These are phyloP conservation scores for Watsonalla cultraria DNA, from an alignment of 2,888 invertebrate species.

Conservation along the genomic window DNA sequence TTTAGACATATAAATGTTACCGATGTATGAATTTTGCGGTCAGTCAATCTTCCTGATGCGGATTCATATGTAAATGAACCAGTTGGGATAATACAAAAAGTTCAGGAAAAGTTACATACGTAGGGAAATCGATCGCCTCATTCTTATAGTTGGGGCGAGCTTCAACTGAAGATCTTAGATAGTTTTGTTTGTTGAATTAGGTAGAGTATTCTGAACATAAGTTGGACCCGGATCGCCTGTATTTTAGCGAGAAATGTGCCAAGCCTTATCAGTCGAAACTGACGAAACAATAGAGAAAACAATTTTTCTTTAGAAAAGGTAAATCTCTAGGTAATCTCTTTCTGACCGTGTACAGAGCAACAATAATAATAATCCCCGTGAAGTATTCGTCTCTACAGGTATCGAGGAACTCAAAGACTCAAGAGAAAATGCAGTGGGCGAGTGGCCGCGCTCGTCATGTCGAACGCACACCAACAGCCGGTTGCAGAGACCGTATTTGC, in stretches of 20 bases:
- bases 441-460: conserved; percentile 63
- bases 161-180: too few relatives aligned
- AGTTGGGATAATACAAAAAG: background rate
- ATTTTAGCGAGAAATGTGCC: too few relatives aligned
- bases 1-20: background rate
- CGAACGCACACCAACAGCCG: conserved; percentile 40
- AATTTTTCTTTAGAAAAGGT: too few relatives aligned
- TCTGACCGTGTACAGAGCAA: background rate
- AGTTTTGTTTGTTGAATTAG: too few relatives aligned
- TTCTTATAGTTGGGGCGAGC: too few relatives aligned
- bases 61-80: background rate
- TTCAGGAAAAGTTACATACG: background rate
- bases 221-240: too few relatives aligned
- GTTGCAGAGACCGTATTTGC: conserved; percentile 69
- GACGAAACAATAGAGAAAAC: too few relatives aligned
- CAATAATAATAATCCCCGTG: conserved; percentile 40
- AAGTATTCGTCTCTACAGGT: conserved; percentile 64
- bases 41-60: background rate
- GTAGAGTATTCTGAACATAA: too few relatives aligned
- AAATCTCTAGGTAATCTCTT: too few relatives aligned
- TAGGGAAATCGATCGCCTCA: too few relatives aligned
- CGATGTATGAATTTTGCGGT: background rate
- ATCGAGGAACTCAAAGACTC: conserved; percentile 69
- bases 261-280: too few relatives aligned
- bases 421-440: conserved; percentile 68